Conservation (phyloP, 1,140 invertebrate genomes). For the Dysdera silvatica region DNA sequence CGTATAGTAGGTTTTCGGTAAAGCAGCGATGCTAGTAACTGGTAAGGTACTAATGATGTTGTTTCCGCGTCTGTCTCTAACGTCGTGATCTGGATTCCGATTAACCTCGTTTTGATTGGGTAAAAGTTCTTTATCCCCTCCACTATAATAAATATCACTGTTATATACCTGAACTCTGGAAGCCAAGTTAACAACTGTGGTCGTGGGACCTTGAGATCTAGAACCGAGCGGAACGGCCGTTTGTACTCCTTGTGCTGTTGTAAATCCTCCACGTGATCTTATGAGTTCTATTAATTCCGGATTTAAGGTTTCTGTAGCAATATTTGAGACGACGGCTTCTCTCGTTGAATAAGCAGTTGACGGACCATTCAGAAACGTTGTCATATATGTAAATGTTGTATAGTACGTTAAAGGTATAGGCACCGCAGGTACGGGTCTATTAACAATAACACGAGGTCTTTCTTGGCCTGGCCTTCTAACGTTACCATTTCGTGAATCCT, state of each 20-base stretch:
- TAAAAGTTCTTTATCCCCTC: not conserved
- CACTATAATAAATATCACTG: slow-evolving; percentile 26
- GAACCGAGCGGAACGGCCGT: slow-evolving; percentile 34
- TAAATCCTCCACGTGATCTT: slow-evolving; percentile 22
- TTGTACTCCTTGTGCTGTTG: slow-evolving; percentile 1
- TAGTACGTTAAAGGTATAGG: slow-evolving; percentile 44
- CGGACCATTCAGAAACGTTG: slow-evolving; percentile 80
- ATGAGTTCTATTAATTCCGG: slow-evolving; percentile 14
- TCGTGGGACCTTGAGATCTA: slow-evolving; percentile 36
- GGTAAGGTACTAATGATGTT: not conserved
- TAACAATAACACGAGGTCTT: not conserved
- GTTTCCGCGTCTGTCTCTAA: too few species aligned
- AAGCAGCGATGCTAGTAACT: slow-evolving; percentile 16
- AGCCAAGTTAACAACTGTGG: slow-evolving; percentile 38
- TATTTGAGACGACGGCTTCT: slow-evolving; percentile 27
- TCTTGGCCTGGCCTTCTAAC: not conserved
- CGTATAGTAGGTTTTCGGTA: slow-evolving; percentile 30
- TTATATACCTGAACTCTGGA: slow-evolving; percentile 25
- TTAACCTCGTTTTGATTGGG: not conserved
- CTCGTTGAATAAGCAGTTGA: slow-evolving; percentile 57
- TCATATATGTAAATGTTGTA: slow-evolving; percentile 85
- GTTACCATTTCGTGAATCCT: slow-evolving; percentile 1
- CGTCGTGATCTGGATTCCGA: not conserved
- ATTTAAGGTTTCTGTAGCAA: slow-evolving; percentile 25
- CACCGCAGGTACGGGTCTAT: not conserved